These are phyloP conservation scores for Tetrax tetrax DNA, from an alignment of 2,113 vertebrate genomes.

Conservation along the genomic window DNA sequence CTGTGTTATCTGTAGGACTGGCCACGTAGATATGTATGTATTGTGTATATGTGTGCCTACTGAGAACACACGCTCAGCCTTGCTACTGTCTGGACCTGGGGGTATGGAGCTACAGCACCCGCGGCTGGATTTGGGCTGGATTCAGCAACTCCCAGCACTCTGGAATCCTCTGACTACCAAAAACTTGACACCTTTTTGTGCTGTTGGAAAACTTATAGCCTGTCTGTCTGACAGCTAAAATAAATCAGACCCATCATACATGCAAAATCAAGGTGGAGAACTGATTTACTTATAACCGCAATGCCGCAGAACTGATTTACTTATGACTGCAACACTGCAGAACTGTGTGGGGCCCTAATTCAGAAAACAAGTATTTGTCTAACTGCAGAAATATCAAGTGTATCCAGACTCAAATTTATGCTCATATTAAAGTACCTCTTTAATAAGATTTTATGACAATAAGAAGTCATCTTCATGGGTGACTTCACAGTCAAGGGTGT, in stretches of 20 bases:
- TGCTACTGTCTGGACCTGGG: fast-evolving
- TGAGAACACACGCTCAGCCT: background rate
- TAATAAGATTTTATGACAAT: background rate
- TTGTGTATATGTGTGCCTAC: background rate
- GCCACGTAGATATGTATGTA: background rate
- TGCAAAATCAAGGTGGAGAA: background rate
- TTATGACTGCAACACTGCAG: background rate
- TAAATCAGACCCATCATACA: background rate
- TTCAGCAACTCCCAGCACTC: background rate
- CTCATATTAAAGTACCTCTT: background rate
- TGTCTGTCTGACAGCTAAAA: background rate
- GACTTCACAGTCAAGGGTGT: background rate
- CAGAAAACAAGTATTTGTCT: background rate
- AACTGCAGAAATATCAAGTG: background rate
- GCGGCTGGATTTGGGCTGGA: background rate
- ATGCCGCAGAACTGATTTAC: background rate
- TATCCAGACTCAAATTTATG: background rate
- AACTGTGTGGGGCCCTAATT: background rate
- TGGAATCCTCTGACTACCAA: background rate
- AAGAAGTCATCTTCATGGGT: background rate
- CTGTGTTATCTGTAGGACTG: background rate
- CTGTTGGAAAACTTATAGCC: background rate
- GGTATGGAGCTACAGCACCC: background rate
- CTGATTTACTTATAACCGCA: background rate
- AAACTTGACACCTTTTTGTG: background rate